Base-by-base conservation (phyloP, 2,888 invertebrate species). In the Macaria liturata region DNA sequence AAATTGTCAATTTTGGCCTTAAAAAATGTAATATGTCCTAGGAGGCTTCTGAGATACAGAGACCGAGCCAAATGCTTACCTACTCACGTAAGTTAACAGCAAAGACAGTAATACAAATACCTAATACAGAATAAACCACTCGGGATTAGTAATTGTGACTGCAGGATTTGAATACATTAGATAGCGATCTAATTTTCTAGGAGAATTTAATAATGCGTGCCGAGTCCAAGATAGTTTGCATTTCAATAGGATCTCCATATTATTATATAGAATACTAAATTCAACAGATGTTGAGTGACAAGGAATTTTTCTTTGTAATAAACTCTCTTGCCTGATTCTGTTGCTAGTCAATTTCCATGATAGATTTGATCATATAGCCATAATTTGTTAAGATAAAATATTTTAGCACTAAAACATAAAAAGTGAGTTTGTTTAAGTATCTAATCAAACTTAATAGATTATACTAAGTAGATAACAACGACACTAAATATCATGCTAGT, bases 221-320 rank as follows among this genome's bases (percentile, higher is more conserved):
- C 50, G 48, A 48, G 57, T 45, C 59, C 53, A 64, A 57, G 65
- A 57, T 55, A 65, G 66, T 70, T 75, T 69, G 61, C 65, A 74
- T 71, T 68, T 72, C 66, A 71, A 73, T 74, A 63, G 61, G 60
- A 68, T 68, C 75, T 64, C 64, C 64, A 69, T 70, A 70, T 67
- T 66, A 62, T 61, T 58, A n/a, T n/a, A n/a, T n/a, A 49, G 20
- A 48, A 50, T 50, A 8, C 46, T 43, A 46, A 49, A 43, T 54
- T 49, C 37, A 32, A 52, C 39, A 48, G 30, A 47, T 37, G 42
- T 42, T 46, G 32, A 39, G 20, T 9, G 40, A 46, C 32, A 9
- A 50, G 39, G 20, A 49, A 9, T 6, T 20, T 34, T 50, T 43
- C 7, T 37, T 20, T 2, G 20, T 20, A 20, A 37, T 6, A 37